A percentile compares a stretch with the other conserved stretches of the same genome.
These are phyloP conservation scores for Australoheros scitulus DNA, from an alignment of 2,113 vertebrate genomes.

Conservation along the genomic window DNA sequence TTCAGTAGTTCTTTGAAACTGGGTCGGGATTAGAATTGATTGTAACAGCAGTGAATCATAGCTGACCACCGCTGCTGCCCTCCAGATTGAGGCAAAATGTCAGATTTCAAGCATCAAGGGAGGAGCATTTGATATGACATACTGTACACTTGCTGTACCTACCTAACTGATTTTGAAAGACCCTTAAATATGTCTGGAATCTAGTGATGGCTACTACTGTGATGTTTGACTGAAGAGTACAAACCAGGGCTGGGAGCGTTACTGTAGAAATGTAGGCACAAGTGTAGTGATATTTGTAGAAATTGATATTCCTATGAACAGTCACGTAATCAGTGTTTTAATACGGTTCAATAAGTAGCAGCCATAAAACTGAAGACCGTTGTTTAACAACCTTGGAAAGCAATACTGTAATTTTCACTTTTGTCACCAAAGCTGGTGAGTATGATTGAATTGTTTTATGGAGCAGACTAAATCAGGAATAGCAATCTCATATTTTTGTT, in stretches of 20 bases:
- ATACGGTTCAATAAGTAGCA: neutral
- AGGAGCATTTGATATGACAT: neutral
- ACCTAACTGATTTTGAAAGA: neutral
- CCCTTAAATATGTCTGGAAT: neutral
- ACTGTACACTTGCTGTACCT: neutral
- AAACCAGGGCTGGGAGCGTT: neutral
- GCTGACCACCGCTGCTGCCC: neutral
- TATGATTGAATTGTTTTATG: slow-evolving; percentile 19
- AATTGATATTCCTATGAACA: neutral
- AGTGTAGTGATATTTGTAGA: neutral
- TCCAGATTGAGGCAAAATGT: neutral
- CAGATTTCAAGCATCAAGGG: neutral
- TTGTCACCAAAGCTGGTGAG: slow-evolving; percentile 16
- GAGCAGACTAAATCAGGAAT: slow-evolving; percentile 16
- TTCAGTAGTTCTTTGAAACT: slow-evolving; percentile 7
- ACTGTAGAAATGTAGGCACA: neutral
- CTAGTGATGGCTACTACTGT: neutral
- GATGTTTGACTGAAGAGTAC: neutral
- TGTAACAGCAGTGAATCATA: neutral
- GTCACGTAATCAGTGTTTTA: slow-evolving; percentile 10
- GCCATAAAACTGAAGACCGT: neutral
- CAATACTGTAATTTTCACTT: slow-evolving; percentile 31
- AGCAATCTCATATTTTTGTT: slow-evolving; percentile 11
- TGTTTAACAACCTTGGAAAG: neutral
- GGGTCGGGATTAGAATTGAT: neutral